phyloP scores from a whole-genome alignment of 2,888 invertebrate genomes.

The Chrysodeixis includens region DNA sequence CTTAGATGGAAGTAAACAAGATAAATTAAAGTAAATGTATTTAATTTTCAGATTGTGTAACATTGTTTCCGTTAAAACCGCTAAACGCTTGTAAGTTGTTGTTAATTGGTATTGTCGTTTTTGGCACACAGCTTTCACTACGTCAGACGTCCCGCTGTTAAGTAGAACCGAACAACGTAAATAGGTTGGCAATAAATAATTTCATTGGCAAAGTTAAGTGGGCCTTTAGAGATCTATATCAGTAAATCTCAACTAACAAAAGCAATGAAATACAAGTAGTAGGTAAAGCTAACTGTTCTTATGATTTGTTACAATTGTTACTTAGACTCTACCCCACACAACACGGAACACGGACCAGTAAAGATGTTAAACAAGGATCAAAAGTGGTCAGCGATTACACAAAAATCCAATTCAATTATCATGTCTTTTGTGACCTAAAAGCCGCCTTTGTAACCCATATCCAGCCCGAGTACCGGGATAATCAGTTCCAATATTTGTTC shows the following conservation, averaged over 20 bases:
- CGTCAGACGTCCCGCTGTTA: constrained; percentile 7
- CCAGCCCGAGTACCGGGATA: constrained; percentile 73
- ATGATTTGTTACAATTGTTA: background rate
- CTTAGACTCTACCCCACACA: constrained; percentile 47
- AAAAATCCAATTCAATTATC: constrained; percentile 86
- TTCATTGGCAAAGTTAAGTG: constrained; percentile 1
- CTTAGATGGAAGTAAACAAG: too few species aligned
- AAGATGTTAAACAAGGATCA: constrained; percentile 79
- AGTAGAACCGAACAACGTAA: constrained; percentile 3
- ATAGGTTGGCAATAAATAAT: constrained; percentile 9
- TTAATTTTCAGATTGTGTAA: background rate
- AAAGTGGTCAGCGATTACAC: constrained; percentile 79
- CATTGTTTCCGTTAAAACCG: background rate
- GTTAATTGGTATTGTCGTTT: background rate
- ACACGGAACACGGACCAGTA: constrained; percentile 57
- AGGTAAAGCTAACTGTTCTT: background rate
- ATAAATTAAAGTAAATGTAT: background rate
- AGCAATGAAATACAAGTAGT: constrained; percentile 27
- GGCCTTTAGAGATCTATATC: background rate
- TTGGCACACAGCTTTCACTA: background rate
- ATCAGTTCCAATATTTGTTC: constrained; percentile 84
- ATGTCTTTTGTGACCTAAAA: constrained; percentile 84
- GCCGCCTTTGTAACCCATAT: constrained; percentile 77
- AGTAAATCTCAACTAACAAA: constrained; percentile 24
- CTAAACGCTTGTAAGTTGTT: background rate